These are phyloP conservation scores for Drosophila burlai DNA, from an alignment of 1,140 invertebrate genomes.

Conservation along the genomic window DNA sequence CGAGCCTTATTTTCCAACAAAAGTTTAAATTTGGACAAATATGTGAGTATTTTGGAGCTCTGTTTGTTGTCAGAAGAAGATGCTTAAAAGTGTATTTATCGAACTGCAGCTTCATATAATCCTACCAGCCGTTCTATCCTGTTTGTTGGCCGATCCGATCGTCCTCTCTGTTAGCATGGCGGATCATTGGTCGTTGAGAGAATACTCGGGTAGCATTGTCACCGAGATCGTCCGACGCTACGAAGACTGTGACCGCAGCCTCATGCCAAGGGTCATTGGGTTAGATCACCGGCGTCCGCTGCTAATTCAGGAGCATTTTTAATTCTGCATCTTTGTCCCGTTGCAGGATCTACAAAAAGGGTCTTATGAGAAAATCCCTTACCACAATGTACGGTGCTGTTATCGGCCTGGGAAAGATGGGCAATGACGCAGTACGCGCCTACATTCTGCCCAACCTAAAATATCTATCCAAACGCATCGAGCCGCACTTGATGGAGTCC, in stretches of 20 bases:
- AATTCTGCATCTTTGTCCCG: neutral
- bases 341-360: conserved; percentile 39
- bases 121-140: conserved; percentile 46
- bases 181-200: conserved; percentile 51
- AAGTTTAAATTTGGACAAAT: conserved; percentile 23
- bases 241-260: neutral
- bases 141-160: conserved; percentile 21
- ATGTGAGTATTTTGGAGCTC: conserved; percentile 33
- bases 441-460: conserved; percentile 42
- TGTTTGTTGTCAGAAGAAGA: too few species aligned
- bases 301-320: neutral
- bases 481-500: neutral
- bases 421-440: conserved; percentile 18
- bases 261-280: conserved; percentile 44
- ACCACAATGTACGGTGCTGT: conserved; percentile 51
- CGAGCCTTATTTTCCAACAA: conserved; percentile 32
- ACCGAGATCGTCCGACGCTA: conserved; percentile 31
- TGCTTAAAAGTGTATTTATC: neutral
- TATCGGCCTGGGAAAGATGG: conserved; percentile 51
- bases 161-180: neutral
- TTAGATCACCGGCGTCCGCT: neutral
- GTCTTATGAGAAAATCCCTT: conserved; percentile 6
- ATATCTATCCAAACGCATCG: conserved; percentile 23
- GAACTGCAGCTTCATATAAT: conserved; percentile 46
- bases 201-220: conserved; percentile 48